phyloP scores from a whole-genome alignment of 2,113 vertebrate species.

The Aegotheles bennettii region DNA sequence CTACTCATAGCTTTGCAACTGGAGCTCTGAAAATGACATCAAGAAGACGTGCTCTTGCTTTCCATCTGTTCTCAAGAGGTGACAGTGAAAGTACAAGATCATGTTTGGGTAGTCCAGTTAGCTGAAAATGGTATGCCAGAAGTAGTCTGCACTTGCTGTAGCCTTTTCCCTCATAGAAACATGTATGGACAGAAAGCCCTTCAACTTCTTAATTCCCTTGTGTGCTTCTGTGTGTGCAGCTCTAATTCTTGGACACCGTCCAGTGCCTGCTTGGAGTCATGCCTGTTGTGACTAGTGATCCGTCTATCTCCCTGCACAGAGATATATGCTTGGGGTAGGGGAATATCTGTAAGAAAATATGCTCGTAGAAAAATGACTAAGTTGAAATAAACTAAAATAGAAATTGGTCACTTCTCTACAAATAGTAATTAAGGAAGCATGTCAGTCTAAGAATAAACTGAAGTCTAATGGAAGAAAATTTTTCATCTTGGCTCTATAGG shows the following conservation, averaged over 20 bases:
- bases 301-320: background rate
- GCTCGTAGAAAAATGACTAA: background rate
- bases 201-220: background rate
- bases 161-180: background rate
- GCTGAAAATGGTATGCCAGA: background rate
- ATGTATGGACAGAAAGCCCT: background rate
- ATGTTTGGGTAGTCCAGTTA: background rate
- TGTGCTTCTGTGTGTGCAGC: background rate
- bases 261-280: background rate
- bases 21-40: background rate
- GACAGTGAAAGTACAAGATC: background rate
- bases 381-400: background rate
- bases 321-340: background rate
- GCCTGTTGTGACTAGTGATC: constrained; percentile 42
- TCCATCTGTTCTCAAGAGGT: background rate
- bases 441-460: background rate
- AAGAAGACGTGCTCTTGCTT: background rate
- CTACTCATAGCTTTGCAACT: background rate
- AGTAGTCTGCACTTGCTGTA: background rate
- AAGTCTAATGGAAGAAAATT: background rate
- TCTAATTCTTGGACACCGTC: constrained; percentile 12
- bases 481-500: background rate
- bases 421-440: background rate
- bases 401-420: background rate
- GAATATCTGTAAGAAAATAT: background rate